phyloP scores from a whole-genome alignment of 1,140 invertebrate species.

The Drosophila pruinosa region DNA sequence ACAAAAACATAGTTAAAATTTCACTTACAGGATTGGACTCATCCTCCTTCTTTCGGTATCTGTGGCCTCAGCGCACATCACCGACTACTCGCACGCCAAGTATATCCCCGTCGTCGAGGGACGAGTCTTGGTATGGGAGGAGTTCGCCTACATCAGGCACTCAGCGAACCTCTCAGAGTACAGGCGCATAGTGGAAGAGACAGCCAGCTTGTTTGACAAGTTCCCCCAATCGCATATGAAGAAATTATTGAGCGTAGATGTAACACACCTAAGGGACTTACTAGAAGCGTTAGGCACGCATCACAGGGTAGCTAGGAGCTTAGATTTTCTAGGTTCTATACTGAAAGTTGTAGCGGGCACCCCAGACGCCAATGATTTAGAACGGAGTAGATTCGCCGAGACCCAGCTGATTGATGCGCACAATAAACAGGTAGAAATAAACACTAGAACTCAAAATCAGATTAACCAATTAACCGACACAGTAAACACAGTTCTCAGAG shows the following conservation, averaged over 20 bases:
- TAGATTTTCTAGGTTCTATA: background rate
- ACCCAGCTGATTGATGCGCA: background rate
- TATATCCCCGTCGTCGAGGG: constrained; percentile 6
- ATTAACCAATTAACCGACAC: background rate
- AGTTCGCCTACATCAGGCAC: background rate
- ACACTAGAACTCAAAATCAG: background rate
- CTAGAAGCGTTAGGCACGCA: background rate
- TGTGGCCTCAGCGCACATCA: constrained; percentile 7
- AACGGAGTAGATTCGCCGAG: background rate
- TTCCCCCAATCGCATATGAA: background rate
- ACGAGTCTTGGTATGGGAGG: background rate
- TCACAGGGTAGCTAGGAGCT: background rate
- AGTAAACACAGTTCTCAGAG: background rate
- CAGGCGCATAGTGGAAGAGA: background rate
- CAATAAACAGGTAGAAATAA: constrained; percentile 2
- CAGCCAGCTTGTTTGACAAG: background rate
- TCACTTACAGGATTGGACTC: background rate
- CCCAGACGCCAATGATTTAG: background rate
- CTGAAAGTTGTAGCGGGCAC: background rate
- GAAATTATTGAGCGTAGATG: background rate
- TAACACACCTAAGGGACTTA: background rate
- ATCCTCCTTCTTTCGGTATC: background rate
- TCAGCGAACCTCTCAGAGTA: constrained; percentile 1
- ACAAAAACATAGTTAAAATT: constrained; percentile 3
- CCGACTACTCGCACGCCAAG: constrained; percentile 4